Evolutionary conservation across 2,797 vertebrate genomes (phyloP), one percentile per base, ranked within the genome.

Genomic region (Argya squamiceps): DNA sequence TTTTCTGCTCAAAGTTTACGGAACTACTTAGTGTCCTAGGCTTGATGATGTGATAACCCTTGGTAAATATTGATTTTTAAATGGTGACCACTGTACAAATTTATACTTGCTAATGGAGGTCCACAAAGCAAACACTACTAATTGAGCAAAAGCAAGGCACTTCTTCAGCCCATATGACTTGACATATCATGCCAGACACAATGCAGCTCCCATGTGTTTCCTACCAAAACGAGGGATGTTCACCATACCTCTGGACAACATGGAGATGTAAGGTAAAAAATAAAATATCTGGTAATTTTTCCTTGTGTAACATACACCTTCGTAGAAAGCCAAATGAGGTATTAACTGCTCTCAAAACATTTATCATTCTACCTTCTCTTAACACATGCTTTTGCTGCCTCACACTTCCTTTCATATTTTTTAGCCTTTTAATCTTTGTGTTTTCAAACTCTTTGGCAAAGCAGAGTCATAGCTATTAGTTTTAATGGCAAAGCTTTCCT

Each of bases 41-140:
- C 82, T 81, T 92, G 92, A 95, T 91, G 88, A 95, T 95, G 64
- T 91, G 92, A 94, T 95, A 96, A 92, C 93, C 94, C 88, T 96
- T 78, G 65, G 95, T 86, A 97, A 97, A 96, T 96, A 96, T 95
- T 97, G 95, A 84, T 93, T 93, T 95, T 93, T 93, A 96, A 93
- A 68, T 95, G 89, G 95, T 95, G 92, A 96, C 92, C 94, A 95
- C 84, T 94, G 92, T 94, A 96, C 89, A 95, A 96, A 96, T 96
- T 96, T 94, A 94, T 94, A 95, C 82, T 95, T 94, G 87, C 67
- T 96, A 94, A 95, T 95, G 62, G 76, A 96, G 94, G 87, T 69
- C 87, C 91, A 91, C 76, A 96, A 84, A 88, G 62, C 76, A 96
- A 97, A 96, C 89, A 90, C 26, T 73, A 56, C 79, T 94, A 93